A percentile compares a stretch with the other conserved stretches of the same genome.
Conservation (phyloP, 2,797 vertebrate genomes). For the Martes flavigula region DNA sequence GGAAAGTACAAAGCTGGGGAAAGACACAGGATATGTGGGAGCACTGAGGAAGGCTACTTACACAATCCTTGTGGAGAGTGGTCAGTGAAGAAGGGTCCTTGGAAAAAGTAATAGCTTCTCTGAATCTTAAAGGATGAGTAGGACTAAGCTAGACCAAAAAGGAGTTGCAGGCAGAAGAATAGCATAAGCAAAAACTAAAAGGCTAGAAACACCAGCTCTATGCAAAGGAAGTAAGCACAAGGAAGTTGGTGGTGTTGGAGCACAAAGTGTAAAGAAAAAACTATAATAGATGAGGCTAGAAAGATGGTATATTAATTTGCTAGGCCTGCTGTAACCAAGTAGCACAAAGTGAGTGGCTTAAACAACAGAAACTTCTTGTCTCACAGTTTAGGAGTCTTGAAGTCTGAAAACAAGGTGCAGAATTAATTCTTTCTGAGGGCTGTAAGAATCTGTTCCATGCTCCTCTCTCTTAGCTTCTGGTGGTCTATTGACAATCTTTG, state of each 20-base stretch:
- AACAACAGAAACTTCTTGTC: background rate
- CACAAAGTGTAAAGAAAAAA: background rate
- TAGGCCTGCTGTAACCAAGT: background rate
- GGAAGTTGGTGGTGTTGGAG: background rate
- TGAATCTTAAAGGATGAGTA: slow-evolving; percentile 9
- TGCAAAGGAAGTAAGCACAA: slow-evolving; percentile 8
- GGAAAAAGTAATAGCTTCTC: background rate
- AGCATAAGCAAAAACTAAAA: slow-evolving; percentile 24
- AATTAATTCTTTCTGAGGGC: background rate
- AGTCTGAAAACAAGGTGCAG: background rate
- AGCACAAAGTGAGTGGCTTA: background rate
- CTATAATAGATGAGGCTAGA: background rate
- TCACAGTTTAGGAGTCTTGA: background rate
- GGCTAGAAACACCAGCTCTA: background rate
- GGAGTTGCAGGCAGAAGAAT: background rate
- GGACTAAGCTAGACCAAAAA: slow-evolving; percentile 18
- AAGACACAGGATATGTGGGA: background rate
- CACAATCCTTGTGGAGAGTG: background rate
- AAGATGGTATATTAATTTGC: background rate
- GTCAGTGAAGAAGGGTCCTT: background rate
- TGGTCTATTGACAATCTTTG: background rate
- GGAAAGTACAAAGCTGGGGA: background rate
- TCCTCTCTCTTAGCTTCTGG: background rate
- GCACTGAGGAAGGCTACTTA: background rate
- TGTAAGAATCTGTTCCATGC: background rate